A percentile compares a stretch with the other conserved stretches of the same genome.
Conservation (phyloP, 2,113 vertebrate species). For the Girardinichthys multiradiatus region DNA sequence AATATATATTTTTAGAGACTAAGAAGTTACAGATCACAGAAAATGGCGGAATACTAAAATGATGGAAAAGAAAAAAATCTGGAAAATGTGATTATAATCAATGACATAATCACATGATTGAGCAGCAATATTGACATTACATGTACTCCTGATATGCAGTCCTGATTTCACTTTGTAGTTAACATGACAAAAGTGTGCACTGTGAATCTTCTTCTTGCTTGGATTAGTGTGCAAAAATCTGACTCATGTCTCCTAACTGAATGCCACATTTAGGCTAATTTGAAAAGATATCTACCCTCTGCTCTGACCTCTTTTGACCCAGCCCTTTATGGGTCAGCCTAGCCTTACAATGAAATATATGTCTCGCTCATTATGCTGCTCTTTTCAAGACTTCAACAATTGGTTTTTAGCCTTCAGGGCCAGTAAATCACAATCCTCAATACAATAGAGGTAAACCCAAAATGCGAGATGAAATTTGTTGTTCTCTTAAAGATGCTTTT, state of each 20-base stretch:
- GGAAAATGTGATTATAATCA: too few species aligned
- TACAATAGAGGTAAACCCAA: slow-evolving; percentile 18
- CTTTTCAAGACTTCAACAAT: slow-evolving; percentile 54
- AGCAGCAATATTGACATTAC: too few species aligned
- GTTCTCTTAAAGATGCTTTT: slow-evolving; percentile 40
- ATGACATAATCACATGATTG: too few species aligned
- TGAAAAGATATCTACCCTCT: slow-evolving; percentile 39
- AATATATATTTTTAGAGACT: too few species aligned
- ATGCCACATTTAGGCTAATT: slow-evolving; percentile 40
- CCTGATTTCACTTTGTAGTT: too few species aligned
- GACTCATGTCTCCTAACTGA: slow-evolving; percentile 11
- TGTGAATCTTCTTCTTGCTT: too few species aligned
- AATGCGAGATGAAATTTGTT: slow-evolving; percentile 24
- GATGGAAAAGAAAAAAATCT: too few species aligned
- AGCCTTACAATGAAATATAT: slow-evolving; percentile 64
- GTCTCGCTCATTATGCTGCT: slow-evolving; percentile 54
- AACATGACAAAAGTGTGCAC: too few species aligned
- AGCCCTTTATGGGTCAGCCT: slow-evolving; percentile 64
- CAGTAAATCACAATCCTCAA: slow-evolving; percentile 17
- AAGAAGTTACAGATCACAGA: too few species aligned
- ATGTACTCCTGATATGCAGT: too few species aligned
- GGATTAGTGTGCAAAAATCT: not conserved
- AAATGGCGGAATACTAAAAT: too few species aligned
- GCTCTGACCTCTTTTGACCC: slow-evolving; percentile 55
- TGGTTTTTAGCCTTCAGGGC: slow-evolving; percentile 26